These are phyloP conservation scores for Darevskia mixta DNA, from an alignment of 2,797 vertebrate genomes.

Conservation along the genomic window DNA sequence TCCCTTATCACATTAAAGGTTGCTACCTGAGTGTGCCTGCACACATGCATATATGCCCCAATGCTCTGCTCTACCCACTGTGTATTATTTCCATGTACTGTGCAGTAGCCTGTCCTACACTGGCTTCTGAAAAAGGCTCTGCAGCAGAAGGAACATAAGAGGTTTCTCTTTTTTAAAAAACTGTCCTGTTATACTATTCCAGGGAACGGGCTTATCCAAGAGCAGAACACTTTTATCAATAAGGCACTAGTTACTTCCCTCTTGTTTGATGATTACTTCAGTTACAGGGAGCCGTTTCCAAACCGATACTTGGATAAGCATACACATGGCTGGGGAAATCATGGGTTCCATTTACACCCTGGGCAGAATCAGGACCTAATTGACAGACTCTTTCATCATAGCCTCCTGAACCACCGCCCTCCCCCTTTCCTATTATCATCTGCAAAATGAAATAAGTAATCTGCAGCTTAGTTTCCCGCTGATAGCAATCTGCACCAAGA, in stretches of 20 bases:
- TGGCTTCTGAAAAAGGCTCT: neutral
- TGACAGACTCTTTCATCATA: constrained; percentile 28
- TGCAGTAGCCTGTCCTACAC: too few species aligned
- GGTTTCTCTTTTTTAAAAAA: too few species aligned
- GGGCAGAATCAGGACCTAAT: constrained; percentile 47
- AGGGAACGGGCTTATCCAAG: neutral
- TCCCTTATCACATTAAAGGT: neutral
- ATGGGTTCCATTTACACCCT: constrained; percentile 48
- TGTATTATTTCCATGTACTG: neutral
- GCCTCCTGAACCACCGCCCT: constrained; percentile 2
- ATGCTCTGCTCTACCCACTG: too few species aligned
- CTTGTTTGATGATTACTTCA: constrained; percentile 19
- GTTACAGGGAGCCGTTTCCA: constrained; percentile 51
- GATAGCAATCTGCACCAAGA: constrained; percentile 54
- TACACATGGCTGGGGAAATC: constrained; percentile 40
- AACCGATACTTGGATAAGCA: constrained; percentile 48
- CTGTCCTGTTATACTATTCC: neutral
- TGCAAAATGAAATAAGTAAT: constrained; percentile 58
- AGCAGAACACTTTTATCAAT: constrained; percentile 49
- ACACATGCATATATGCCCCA: neutral
- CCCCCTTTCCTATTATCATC: constrained; percentile 41
- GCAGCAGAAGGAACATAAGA: neutral
- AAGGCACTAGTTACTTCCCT: constrained; percentile 49
- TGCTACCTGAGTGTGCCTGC: too few species aligned
- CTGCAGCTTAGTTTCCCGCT: constrained; percentile 63